These are phyloP conservation scores for Trochalopteron elliotii DNA, from an alignment of 2,113 vertebrate species.

Conservation along the genomic window DNA sequence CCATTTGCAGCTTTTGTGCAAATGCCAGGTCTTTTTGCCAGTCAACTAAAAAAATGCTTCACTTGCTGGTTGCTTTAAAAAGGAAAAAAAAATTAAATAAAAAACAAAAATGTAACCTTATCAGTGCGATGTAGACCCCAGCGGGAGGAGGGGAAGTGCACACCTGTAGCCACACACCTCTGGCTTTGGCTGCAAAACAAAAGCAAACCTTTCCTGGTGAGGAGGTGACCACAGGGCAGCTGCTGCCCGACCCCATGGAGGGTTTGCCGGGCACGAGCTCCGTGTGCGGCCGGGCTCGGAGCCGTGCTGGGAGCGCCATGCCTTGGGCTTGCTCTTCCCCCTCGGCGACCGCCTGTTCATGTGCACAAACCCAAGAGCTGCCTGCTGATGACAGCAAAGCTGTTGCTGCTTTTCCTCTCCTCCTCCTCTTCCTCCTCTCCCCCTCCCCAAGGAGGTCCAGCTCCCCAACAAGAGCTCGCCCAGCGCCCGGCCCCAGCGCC, in stretches of 20 bases:
- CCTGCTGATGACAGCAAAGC: slow-evolving; percentile 1
- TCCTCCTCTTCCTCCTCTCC: neutral
- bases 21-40: slow-evolving; percentile 72
- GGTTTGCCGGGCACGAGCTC: neutral
- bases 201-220: neutral
- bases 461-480: slow-evolving; percentile 43
- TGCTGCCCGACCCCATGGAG: neutral
- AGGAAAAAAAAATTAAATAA: neutral
- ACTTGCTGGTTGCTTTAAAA: slow-evolving; percentile 65
- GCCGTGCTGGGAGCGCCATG: neutral
- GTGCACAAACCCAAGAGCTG: neutral
- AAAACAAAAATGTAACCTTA: slow-evolving; percentile 70
- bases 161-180: slow-evolving; percentile 68
- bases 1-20: slow-evolving; percentile 73
- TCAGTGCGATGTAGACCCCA: slow-evolving; percentile 56
- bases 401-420: slow-evolving; percentile 36
- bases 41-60: slow-evolving; percentile 58
- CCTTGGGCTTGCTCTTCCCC: neutral
- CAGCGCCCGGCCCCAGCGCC: slow-evolving; percentile 50
- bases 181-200: slow-evolving; percentile 35
- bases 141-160: slow-evolving; percentile 71
- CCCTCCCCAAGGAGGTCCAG: neutral
- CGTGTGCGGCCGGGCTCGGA: neutral
- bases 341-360: neutral
- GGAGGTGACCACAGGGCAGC: neutral